Evolutionary conservation across 2,797 vertebrate genomes (phyloP).

Genomic region (Sciurus vulgaris): DNA sequence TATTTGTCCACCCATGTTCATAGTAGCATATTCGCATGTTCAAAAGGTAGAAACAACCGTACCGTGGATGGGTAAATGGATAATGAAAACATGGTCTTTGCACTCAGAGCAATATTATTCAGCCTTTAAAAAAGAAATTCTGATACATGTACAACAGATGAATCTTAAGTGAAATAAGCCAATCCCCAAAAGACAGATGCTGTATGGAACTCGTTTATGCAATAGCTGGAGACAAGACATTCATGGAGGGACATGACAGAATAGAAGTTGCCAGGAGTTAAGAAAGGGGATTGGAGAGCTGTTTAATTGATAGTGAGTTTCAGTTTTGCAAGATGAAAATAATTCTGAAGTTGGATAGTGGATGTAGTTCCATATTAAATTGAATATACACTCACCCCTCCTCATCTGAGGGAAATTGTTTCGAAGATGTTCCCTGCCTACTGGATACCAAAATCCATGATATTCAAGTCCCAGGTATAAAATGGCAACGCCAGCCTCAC

Average conservation of each 20-base stretch:
- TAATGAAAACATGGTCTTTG: not conserved
- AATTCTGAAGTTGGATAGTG: not conserved
- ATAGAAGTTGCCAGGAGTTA: not conserved
- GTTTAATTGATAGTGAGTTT: not conserved
- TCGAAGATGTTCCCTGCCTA: not conserved
- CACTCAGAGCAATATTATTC: not conserved
- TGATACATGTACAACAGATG: not conserved
- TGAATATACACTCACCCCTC: not conserved
- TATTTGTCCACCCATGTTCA: not conserved
- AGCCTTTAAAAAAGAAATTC: not conserved
- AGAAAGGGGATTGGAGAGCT: no score
- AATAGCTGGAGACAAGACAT: not conserved
- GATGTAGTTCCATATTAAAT: no score
- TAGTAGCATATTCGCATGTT: not conserved
- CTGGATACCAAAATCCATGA: not conserved
- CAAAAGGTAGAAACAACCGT: not conserved
- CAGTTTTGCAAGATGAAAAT: not conserved
- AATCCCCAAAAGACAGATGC: not conserved
- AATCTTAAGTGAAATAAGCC: not conserved
- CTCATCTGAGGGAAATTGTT: not conserved
- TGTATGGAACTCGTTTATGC: not conserved
- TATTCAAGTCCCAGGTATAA: not conserved
- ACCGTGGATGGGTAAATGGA: not conserved
- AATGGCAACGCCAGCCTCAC: not conserved
- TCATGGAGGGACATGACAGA: not conserved